These are phyloP conservation scores for Metaphire vulgaris DNA, from an alignment of 1,140 invertebrate species.

Conservation along the genomic window DNA sequence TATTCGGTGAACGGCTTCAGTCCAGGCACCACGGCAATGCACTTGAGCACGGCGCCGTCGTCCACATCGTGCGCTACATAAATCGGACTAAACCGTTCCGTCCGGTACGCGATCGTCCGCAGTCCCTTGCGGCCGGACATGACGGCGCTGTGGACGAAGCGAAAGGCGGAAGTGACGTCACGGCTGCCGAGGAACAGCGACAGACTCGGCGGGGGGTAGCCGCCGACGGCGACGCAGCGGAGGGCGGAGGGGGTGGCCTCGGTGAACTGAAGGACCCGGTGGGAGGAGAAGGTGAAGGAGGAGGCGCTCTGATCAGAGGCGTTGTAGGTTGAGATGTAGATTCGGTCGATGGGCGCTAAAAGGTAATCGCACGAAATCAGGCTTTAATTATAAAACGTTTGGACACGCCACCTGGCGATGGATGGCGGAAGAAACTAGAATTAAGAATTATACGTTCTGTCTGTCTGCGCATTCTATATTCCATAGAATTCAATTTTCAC, in stretches of 20 bases:
- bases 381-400: no score
- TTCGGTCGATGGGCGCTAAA: not conserved
- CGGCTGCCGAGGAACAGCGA: not conserved
- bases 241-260: not conserved
- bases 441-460: no score
- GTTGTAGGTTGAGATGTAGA: not conserved
- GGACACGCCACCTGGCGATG: no score
- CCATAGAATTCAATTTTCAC: no score
- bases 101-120: conserved; percentile 6
- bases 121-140: not conserved
- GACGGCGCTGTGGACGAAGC: not conserved
- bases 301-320: not conserved
- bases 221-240: conserved; percentile 4
- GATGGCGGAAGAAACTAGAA: no score
- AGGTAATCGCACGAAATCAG: no score
- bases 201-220: conserved; percentile 10
- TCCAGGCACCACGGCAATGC: conserved; percentile 3
- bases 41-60: not conserved
- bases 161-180: conserved; percentile 13
- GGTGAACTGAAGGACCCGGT: not conserved
- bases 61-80: not conserved
- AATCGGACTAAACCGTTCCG: not conserved
- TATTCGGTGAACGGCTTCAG: not conserved
- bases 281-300: not conserved
- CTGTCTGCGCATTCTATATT: no score